These are phyloP conservation scores for Chlamydotis undulata DNA, from an alignment of 2,113 vertebrate genomes.

Conservation along the genomic window DNA sequence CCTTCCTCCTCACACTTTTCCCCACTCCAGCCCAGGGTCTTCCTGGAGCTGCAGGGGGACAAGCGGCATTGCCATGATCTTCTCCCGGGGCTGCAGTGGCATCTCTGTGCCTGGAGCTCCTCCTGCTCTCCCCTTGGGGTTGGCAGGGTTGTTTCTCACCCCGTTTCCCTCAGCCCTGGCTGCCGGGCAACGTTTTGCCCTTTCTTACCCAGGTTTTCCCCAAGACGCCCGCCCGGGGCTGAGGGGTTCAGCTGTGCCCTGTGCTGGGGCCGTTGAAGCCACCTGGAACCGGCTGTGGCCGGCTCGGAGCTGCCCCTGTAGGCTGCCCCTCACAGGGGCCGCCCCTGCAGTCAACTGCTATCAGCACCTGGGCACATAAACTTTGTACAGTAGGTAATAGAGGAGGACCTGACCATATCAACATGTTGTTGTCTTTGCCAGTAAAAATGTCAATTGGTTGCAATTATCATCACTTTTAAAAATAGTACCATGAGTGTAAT, in stretches of 20 bases:
- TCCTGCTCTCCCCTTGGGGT: not conserved
- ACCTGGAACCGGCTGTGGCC: not conserved
- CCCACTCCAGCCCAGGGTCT: no score
- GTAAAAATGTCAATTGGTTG: not conserved
- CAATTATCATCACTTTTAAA: not conserved
- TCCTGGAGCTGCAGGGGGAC: no score
- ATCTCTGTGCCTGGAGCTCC: not conserved
- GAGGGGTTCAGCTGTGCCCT: not conserved
- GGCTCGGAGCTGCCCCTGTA: fast-evolving
- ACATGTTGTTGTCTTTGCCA: not conserved
- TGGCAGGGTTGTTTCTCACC: not conserved
- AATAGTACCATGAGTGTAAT: not conserved
- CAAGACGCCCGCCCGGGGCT: not conserved
- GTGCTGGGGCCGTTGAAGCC: fast-evolving
- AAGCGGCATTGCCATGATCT: no score
- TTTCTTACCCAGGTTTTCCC: not conserved
- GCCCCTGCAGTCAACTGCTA: fast-evolving
- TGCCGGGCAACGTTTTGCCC: not conserved
- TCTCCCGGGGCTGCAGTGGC: not conserved
- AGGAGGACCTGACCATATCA: not conserved
- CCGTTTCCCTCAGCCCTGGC: not conserved
- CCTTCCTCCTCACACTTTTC: not conserved
- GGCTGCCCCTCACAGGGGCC: fast-evolving
- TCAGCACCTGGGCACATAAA: fast-evolving
- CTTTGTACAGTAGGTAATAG: fast-evolving